A percentile compares a stretch with the other conserved stretches of the same genome.
phyloP scores from a whole-genome alignment of 2,797 vertebrate genomes.

The Melanotaenia parkinsoni region DNA sequence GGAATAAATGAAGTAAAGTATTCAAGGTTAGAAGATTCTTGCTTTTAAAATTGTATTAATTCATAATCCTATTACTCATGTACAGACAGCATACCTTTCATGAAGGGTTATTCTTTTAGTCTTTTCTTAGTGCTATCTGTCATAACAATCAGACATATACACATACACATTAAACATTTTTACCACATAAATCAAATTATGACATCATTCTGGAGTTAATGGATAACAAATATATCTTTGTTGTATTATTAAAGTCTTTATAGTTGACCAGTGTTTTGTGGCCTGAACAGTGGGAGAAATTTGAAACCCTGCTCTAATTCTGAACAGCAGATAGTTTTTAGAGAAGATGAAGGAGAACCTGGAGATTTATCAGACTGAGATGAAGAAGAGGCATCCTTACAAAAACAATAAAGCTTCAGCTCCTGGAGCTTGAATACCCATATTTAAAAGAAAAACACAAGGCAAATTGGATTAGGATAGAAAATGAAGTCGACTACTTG shows the following conservation, averaged over 20 bases:
- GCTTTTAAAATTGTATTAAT: conserved; percentile 41
- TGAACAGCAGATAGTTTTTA: conserved; percentile 1
- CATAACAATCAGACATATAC: conserved; percentile 61
- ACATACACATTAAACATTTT: conserved; percentile 13
- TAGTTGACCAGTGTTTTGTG: background rate
- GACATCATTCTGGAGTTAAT: background rate
- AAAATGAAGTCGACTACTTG: conserved; percentile 36
- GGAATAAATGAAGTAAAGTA: conserved; percentile 74
- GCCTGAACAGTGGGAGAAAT: background rate
- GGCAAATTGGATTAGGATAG: conserved; percentile 18
- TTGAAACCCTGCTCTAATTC: conserved; percentile 15
- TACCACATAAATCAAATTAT: background rate
- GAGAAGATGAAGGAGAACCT: conserved; percentile 8
- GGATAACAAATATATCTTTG: conserved; percentile 6
- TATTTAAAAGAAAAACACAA: conserved; percentile 13
- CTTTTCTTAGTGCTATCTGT: conserved; percentile 40
- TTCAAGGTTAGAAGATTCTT: conserved; percentile 62
- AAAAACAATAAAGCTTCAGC: conserved; percentile 25
- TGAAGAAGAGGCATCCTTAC: background rate
- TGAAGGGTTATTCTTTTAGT: conserved; percentile 68
- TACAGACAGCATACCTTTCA: conserved; percentile 77
- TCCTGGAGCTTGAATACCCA: conserved; percentile 15
- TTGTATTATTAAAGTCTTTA: conserved; percentile 15
- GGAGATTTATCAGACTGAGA: background rate
- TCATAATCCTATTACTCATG: conserved; percentile 78